A percentile compares a stretch with the other conserved stretches of the same genome.
Evolutionary conservation across 2,797 vertebrate species (phyloP).

Genomic region (Tapirus indicus): DNA sequence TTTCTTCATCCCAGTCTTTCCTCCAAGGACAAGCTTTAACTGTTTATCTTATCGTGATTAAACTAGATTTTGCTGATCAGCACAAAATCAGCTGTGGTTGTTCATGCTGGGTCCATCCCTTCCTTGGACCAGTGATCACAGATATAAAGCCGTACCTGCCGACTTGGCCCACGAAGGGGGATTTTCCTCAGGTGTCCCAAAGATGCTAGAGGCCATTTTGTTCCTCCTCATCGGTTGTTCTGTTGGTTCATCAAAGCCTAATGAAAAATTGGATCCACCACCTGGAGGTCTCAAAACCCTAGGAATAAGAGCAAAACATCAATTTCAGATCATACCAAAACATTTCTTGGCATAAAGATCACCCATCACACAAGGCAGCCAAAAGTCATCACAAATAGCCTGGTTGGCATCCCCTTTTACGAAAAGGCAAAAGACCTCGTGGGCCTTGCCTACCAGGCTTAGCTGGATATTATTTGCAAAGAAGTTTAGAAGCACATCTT

Average conservation of each 20-base stretch:
- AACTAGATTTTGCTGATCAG: not conserved
- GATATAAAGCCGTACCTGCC: conserved; percentile 66
- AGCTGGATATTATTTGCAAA: not conserved
- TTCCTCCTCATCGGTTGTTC: conserved; percentile 92
- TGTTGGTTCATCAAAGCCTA: conserved; percentile 94
- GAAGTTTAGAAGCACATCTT: not conserved
- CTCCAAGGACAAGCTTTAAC: not conserved
- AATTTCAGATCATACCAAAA: not conserved
- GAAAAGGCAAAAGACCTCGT: not conserved
- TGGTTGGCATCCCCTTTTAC: not conserved
- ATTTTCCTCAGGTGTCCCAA: conserved; percentile 95
- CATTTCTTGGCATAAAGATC: not conserved
- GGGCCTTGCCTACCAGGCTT: not conserved
- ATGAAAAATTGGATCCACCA: conserved; percentile 95
- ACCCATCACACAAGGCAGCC: not conserved
- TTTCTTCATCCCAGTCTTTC: not conserved
- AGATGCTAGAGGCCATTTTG: conserved; percentile 98
- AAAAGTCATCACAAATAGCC: not conserved
- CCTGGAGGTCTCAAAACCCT: conserved; percentile 97
- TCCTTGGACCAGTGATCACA: not conserved
- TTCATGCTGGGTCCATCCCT: not conserved
- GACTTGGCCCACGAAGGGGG: conserved; percentile 90
- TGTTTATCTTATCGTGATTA: not conserved
- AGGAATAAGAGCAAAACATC: conserved; percentile 34
- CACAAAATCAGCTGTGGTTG: not conserved